Percentiles rank a stretch among this genome's conserved stretches.
Conservation (phyloP, 2,888 invertebrate species). For the Cerastis leucographa region DNA sequence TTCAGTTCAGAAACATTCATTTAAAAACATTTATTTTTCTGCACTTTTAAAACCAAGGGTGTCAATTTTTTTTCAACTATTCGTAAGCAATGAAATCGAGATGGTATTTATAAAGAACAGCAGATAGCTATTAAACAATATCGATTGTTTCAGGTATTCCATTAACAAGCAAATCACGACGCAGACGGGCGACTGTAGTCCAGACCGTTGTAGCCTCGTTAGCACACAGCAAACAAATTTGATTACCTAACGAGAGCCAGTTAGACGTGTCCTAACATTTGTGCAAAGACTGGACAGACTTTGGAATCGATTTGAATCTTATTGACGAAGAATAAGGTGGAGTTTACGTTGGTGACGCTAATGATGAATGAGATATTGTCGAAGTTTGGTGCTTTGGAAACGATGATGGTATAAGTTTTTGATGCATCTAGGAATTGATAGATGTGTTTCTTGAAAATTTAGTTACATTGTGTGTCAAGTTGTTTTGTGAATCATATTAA, state of each 20-base stretch:
- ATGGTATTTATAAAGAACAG: slow-evolving; percentile 25
- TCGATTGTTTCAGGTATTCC: slow-evolving; percentile 64
- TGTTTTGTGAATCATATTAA: not conserved
- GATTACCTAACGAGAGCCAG: slow-evolving; percentile 86
- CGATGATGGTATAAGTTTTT: slow-evolving; percentile 48
- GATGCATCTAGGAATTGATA: slow-evolving; percentile 31
- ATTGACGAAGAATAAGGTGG: slow-evolving; percentile 38
- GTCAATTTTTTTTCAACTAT: not conserved
- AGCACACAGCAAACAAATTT: slow-evolving; percentile 86
- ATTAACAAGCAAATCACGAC: slow-evolving; percentile 81
- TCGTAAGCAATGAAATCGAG: not conserved
- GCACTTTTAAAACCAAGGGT: not conserved
- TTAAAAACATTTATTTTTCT: not conserved
- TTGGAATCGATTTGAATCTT: slow-evolving; percentile 56
- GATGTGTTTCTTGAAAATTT: slow-evolving; percentile 14
- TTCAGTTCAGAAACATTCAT: not conserved
- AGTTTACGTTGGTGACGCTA: slow-evolving; percentile 31
- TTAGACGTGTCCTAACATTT: slow-evolving; percentile 72
- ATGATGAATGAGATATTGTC: slow-evolving; percentile 57
- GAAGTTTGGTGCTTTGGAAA: slow-evolving; percentile 52
- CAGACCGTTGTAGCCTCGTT: slow-evolving; percentile 82
- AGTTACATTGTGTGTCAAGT: not conserved
- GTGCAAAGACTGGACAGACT: slow-evolving; percentile 54
- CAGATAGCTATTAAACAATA: slow-evolving; percentile 63
- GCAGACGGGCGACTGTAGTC: slow-evolving; percentile 66